Base-by-base conservation (phyloP, 2,888 invertebrate species). In the Trissolcus brochymenae region DNA sequence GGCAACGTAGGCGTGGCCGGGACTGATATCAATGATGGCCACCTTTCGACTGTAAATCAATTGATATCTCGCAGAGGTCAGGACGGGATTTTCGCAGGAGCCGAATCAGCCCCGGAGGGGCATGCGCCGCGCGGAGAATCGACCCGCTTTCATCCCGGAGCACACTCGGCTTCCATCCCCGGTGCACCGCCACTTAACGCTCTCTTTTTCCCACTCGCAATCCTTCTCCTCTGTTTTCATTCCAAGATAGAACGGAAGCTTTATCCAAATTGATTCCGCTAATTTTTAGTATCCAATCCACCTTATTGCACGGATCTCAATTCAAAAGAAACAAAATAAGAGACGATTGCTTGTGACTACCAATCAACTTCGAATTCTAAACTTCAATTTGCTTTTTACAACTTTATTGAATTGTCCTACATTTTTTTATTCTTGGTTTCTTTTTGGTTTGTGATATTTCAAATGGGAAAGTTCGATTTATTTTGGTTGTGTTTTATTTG, bases 11-110 rank as follows among this genome's bases (percentile, higher is more conserved):
- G 88, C 88, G 88, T 87, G 87, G 88, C 85, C 83, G 83, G 81
- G 75, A 80, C 84, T 84, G 85, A 86, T 89, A 89, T 89, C 88
- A 87, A 85, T 87, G 84, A 88, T 88, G 88, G 88, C 88, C 88
- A 88, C 88, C 88, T 87, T 89, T 87, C 85, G 84, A 86, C 88
- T 85, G 85, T 88, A 88, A 89, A 88, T 88, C 88, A 89, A 89
- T 89, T 88, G 88, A 88, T 88, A 88, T 87, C 87, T 80, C 83
- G 83, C 67, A 29, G 57, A 73, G 79, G 79, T 80, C 79, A 72
- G 77, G 81, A 81, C 80, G 84, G 84, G 81, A 76, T 80, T 83
- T 81, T 78, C 82, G 81, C 76, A 71, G 82, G 76, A 73, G 74
- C 78, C 64, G 75, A 71, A 68, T 66, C 79, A 65, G 70, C 65